Evolutionary conservation across 1,140 invertebrate genomes (phyloP).

Genomic region (Aphidius ervi): DNA sequence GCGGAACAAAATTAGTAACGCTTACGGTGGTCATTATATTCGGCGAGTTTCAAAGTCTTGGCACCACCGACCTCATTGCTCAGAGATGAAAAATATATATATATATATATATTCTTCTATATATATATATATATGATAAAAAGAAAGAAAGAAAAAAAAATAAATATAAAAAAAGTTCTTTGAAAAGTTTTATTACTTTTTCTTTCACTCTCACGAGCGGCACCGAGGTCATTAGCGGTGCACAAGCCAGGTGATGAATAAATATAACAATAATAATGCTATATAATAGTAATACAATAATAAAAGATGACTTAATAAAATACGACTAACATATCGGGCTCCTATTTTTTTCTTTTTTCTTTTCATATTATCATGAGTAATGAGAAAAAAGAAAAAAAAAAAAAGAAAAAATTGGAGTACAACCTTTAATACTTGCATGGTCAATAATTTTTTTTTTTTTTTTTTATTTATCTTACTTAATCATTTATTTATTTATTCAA

Average conservation of each 20-base stretch:
- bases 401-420: too few relatives aligned
- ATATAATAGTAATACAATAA: neutral
- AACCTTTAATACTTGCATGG: too few relatives aligned
- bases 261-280: neutral
- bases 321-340: too few relatives aligned
- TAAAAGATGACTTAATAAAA: conserved; percentile 5
- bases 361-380: too few relatives aligned
- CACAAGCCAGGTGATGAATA: neutral
- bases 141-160: too few relatives aligned
- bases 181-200: conserved; percentile 6
- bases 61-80: conserved; percentile 13
- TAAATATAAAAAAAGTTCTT: conserved; percentile 4
- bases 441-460: too few relatives aligned
- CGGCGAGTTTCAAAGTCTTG: conserved; percentile 14
- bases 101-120: too few relatives aligned
- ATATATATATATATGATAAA: too few relatives aligned
- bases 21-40: conserved; percentile 11
- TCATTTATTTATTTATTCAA: too few relatives aligned
- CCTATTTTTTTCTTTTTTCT: too few relatives aligned
- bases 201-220: neutral
- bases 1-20: conserved; percentile 16
- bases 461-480: too few relatives aligned
- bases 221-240: conserved; percentile 17
- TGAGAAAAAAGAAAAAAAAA: too few relatives aligned
- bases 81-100: neutral